Percentiles rank a stretch among this genome's conserved stretches.
Evolutionary conservation across 92 coral and sea anemone genomes (phyloP).

Genomic region (Zoanthus solanderi): DNA sequence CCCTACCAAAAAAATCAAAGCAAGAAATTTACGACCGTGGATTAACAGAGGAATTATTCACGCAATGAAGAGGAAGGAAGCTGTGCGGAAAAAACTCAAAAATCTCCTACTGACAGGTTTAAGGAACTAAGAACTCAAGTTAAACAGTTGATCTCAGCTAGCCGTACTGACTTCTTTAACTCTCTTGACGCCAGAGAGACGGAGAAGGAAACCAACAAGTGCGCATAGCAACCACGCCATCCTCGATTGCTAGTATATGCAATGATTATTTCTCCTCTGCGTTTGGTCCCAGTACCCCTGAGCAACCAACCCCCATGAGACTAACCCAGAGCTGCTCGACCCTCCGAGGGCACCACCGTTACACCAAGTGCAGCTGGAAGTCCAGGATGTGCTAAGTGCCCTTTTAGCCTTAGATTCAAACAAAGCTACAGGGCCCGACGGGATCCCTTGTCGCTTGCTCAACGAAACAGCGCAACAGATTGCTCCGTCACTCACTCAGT

Average conservation of each 20-base stretch:
- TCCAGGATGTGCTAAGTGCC: neutral
- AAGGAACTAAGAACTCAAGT: slow-evolving; percentile 46
- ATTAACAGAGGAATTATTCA: slow-evolving; percentile 44
- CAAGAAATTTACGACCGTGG: slow-evolving; percentile 51
- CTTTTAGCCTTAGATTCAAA: neutral
- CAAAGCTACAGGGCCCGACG: slow-evolving; percentile 25
- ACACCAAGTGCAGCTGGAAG: slow-evolving; percentile 24
- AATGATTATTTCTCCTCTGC: neutral
- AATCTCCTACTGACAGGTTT: slow-evolving; percentile 44
- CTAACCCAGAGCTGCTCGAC: slow-evolving; percentile 32
- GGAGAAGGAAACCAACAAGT: too few species aligned
- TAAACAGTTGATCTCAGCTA: slow-evolving; percentile 39
- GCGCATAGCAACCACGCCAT: neutral
- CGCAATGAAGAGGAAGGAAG: slow-evolving; percentile 47
- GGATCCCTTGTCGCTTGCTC: slow-evolving; percentile 7
- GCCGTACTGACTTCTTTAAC: slow-evolving; percentile 42
- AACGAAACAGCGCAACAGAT: slow-evolving; percentile 45
- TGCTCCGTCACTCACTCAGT: slow-evolving; percentile 30
- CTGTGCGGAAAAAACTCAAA: slow-evolving; percentile 32
- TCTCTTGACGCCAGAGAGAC: slow-evolving; percentile 9
- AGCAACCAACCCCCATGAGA: neutral
- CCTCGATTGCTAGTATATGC: neutral
- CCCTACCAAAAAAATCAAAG: slow-evolving; percentile 62
- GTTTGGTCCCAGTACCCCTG: too few species aligned
- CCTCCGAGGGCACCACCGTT: slow-evolving; percentile 21